phyloP scores from a whole-genome alignment of 2,113 vertebrate species.

The Tragelaphus strepsiceros region DNA sequence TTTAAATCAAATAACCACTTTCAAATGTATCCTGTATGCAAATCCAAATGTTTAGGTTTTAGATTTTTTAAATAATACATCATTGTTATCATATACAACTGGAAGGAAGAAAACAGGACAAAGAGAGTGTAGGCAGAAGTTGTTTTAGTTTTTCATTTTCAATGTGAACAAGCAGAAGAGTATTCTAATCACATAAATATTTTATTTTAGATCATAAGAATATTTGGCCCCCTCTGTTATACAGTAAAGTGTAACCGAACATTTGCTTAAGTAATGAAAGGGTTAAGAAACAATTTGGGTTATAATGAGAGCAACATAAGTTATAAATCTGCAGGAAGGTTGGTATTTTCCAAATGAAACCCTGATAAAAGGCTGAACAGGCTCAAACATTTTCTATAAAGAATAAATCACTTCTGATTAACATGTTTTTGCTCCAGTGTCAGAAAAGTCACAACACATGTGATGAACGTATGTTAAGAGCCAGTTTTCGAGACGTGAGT shows the following conservation, averaged over 20 bases:
- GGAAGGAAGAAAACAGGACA: background rate
- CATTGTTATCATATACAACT: background rate
- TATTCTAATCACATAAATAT: background rate
- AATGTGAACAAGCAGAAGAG: background rate
- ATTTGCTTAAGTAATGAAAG: conserved; percentile 21
- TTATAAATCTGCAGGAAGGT: conserved; percentile 14
- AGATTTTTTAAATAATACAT: background rate
- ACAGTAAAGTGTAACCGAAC: background rate
- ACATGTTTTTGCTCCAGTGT: conserved; percentile 12
- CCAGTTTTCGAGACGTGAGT: background rate
- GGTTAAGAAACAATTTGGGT: conserved; percentile 3
- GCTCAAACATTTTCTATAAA: background rate
- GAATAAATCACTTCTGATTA: conserved; percentile 27
- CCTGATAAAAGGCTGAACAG: background rate
- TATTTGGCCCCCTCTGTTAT: background rate
- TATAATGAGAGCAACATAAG: background rate
- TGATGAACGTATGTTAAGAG: background rate
- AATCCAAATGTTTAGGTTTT: background rate
- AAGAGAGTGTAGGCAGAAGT: background rate
- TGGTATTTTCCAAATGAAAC: conserved; percentile 37
- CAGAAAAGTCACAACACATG: conserved; percentile 20
- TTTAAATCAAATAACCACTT: conserved; percentile 4
- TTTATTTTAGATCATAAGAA: conserved; percentile 52
- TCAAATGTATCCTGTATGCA: conserved; percentile 6
- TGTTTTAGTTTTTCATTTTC: background rate